Percentiles rank a stretch among this genome's conserved stretches.
These are phyloP conservation scores for Andrena hattorfiana DNA, from an alignment of 2,888 invertebrate genomes.

Conservation along the genomic window DNA sequence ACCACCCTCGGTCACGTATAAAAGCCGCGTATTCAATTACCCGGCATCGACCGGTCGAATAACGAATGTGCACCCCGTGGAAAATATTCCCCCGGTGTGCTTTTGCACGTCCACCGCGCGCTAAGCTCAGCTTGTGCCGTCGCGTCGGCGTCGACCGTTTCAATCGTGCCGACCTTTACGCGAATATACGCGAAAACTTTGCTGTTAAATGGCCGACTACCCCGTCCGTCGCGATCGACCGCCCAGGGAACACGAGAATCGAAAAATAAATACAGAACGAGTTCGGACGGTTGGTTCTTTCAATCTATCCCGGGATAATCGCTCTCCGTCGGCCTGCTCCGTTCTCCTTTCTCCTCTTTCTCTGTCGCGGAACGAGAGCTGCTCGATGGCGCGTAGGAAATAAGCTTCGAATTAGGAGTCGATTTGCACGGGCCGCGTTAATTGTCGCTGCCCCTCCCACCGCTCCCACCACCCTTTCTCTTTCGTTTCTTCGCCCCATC, in stretches of 20 bases:
- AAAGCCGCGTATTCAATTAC: constrained; percentile 81
- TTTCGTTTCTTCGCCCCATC: constrained; percentile 23
- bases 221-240: neutral
- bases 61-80: constrained; percentile 78
- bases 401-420: constrained; percentile 75
- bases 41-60: constrained; percentile 78
- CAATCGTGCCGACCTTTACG: constrained; percentile 19
- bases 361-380: neutral
- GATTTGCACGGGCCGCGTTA: constrained; percentile 74
- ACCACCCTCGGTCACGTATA: constrained; percentile 71
- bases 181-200: constrained; percentile 22
- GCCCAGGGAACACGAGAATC: no score
- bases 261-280: constrained; percentile 15
- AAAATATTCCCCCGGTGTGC: constrained; percentile 74
- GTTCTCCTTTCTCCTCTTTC: neutral
- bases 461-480: neutral
- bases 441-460: constrained; percentile 68
- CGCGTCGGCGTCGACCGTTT: constrained; percentile 9
- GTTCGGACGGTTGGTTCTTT: neutral
- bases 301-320: constrained; percentile 3
- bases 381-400: constrained; percentile 68
- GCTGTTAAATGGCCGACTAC: constrained; percentile 2
- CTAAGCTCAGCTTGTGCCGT: constrained; percentile 27
- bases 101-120: constrained; percentile 55
- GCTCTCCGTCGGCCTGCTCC: neutral